phyloP scores from a whole-genome alignment of 2,113 vertebrate genomes.

The Sus scrofa region DNA sequence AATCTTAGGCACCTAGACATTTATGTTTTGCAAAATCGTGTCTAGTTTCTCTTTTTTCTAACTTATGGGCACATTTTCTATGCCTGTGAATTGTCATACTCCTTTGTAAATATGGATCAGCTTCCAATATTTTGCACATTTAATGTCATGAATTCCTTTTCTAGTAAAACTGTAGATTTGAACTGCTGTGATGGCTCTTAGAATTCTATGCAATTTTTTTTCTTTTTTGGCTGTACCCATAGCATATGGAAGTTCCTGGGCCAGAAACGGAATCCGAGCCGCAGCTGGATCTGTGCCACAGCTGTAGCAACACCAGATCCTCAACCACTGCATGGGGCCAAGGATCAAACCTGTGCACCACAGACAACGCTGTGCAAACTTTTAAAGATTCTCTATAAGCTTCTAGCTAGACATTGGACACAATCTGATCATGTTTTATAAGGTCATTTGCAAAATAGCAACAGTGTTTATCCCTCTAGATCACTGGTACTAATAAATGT shows the following conservation, averaged over 20 bases:
- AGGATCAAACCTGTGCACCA: too few species aligned
- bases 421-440: not conserved
- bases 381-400: not conserved
- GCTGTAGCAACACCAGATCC: too few species aligned
- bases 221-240: too few species aligned
- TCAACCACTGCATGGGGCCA: too few species aligned
- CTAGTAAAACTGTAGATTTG: slow-evolving; percentile 13
- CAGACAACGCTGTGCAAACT: not conserved
- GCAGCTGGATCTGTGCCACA: too few species aligned
- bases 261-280: too few species aligned
- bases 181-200: not conserved
- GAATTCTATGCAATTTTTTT: not conserved
- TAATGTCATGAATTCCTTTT: slow-evolving; percentile 9
- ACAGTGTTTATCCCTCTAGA: not conserved
- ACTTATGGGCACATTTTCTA: not conserved
- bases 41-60: slow-evolving; percentile 8
- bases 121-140: not conserved
- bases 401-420: not conserved
- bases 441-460: not conserved
- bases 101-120: not conserved
- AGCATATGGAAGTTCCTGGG: too few species aligned
- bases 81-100: not conserved
- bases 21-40: slow-evolving; percentile 7
- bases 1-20: not conserved
- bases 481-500: slow-evolving; percentile 11